phyloP scores from a whole-genome alignment of 1,140 invertebrate genomes.

The Stegodyphus mimosarum region DNA sequence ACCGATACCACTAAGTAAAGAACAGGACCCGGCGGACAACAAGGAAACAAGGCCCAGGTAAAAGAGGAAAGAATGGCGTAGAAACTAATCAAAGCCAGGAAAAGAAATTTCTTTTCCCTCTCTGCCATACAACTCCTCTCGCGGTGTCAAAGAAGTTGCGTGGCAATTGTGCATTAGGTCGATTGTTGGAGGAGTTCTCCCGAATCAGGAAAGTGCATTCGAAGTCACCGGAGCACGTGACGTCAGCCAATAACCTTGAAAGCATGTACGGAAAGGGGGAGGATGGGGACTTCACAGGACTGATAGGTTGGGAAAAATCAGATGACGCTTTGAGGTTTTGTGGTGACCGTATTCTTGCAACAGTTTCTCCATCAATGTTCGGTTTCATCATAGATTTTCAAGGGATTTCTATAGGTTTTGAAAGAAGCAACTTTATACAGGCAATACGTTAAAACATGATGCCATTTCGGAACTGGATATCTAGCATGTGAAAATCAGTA shows the following conservation, averaged over 20 bases:
- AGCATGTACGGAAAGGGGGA: background rate
- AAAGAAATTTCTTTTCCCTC: slow-evolving; percentile 6
- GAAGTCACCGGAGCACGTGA: slow-evolving; percentile 49
- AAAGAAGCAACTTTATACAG: too few species aligned
- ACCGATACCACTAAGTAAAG: too few species aligned
- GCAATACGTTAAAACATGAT: too few species aligned
- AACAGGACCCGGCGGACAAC: too few species aligned
- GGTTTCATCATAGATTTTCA: too few species aligned
- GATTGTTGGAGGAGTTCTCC: slow-evolving; percentile 31
- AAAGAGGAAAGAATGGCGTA: background rate
- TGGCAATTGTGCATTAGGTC: slow-evolving; percentile 31
- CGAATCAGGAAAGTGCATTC: slow-evolving; percentile 49
- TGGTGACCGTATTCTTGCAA: background rate
- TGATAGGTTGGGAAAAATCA: background rate
- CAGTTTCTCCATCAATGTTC: too few species aligned
- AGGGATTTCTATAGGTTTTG: too few species aligned
- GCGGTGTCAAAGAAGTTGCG: slow-evolving; percentile 44
- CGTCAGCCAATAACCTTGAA: slow-evolving; percentile 49
- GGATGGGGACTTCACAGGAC: background rate
- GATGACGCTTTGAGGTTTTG: background rate
- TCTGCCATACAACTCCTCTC: too few species aligned
- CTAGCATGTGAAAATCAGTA: too few species aligned
- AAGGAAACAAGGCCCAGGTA: background rate
- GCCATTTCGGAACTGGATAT: too few species aligned
- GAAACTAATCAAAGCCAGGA: slow-evolving; percentile 30